Evolutionary conservation across 2,113 vertebrate species (phyloP).

Genomic region (Eleginops maclovinus): DNA sequence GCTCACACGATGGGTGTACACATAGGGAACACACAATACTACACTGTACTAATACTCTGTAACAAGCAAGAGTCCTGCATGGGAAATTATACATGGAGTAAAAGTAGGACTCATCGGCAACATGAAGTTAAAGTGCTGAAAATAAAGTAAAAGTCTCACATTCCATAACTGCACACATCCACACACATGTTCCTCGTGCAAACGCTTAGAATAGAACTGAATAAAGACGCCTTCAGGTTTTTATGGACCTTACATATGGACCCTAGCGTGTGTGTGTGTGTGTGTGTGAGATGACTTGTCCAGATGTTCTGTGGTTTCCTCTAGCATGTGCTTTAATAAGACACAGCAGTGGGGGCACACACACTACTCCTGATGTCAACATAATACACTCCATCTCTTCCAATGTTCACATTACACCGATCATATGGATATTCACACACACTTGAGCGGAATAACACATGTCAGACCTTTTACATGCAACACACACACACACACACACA

Average conservation of each 20-base stretch:
- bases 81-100: too few relatives aligned
- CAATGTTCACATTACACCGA: conserved; percentile 58
- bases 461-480: conserved; percentile 43
- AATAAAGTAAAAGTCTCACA: too few relatives aligned
- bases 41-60: too few relatives aligned
- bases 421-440: conserved; percentile 68
- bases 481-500: conserved; percentile 7
- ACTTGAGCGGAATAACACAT: conserved; percentile 63
- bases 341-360: conserved; percentile 38
- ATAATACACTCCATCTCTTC: conserved; percentile 24
- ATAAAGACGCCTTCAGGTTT: conserved; percentile 41
- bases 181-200: background rate
- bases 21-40: too few relatives aligned
- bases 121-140: too few relatives aligned
- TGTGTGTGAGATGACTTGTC: conserved; percentile 44
- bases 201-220: conserved; percentile 14
- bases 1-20: too few relatives aligned
- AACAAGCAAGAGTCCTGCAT: too few relatives aligned
- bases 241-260: conserved; percentile 55
- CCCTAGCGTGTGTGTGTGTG: background rate
- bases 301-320: conserved; percentile 70
- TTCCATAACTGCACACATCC: background rate
- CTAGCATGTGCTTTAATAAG: conserved; percentile 28
- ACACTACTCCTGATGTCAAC: conserved; percentile 46
- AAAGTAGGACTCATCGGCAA: too few relatives aligned